Conservation (phyloP, 2,797 vertebrate genomes). For the Falco concolor region DNA sequence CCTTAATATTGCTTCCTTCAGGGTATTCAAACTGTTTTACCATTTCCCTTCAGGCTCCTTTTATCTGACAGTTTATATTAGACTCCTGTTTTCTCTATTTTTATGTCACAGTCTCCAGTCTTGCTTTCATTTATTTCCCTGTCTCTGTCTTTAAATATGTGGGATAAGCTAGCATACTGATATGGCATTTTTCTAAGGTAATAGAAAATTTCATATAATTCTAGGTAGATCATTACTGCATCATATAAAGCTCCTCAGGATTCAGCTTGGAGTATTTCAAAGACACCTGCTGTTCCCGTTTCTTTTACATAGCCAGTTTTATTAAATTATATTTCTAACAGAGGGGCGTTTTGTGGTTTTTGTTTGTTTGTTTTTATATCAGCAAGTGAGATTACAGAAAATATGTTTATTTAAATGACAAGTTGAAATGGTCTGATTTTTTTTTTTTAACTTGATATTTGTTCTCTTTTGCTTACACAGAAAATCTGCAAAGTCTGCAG, state of each 20-base stretch:
- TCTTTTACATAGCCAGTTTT: neutral
- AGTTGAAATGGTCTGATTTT: neutral
- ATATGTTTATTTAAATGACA: neutral
- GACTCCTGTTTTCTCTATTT: neutral
- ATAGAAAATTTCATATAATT: neutral
- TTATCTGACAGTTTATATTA: conserved; percentile 51
- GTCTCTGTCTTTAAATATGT: conserved; percentile 9
- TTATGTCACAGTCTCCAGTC: neutral
- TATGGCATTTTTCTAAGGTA: neutral
- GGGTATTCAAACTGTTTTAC: conserved; percentile 33
- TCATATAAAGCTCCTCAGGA: neutral
- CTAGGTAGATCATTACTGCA: neutral
- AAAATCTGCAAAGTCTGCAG: neutral
- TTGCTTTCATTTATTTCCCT: conserved; percentile 38
- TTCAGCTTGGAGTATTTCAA: neutral
- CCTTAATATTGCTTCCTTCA: neutral
- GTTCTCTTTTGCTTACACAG: neutral
- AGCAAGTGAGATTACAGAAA: neutral
- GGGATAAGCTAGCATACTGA: neutral
- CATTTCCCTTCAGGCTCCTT: conserved; percentile 41
- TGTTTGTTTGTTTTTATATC: neutral
- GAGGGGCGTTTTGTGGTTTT: rapidly evolving
- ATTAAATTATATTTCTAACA: neutral
- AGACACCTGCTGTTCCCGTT: neutral
- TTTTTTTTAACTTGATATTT: neutral